Evolutionary conservation across 2,797 vertebrate species (phyloP).

Genomic region (Cyclura pinguis): DNA sequence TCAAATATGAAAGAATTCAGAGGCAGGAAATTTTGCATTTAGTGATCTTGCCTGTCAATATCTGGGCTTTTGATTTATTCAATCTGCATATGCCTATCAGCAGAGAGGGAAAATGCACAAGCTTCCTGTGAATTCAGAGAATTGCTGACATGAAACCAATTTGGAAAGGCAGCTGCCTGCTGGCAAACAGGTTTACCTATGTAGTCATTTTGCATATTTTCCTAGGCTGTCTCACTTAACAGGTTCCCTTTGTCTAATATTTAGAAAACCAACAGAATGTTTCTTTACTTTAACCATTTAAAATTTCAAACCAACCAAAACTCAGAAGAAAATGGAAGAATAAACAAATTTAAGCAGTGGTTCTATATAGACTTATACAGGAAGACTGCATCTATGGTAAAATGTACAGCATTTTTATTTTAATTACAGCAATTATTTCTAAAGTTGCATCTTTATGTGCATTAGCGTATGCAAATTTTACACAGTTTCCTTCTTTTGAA

Average conservation of each 20-base stretch:
- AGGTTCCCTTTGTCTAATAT: neutral
- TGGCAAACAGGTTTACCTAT: conserved; percentile 33
- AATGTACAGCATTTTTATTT: too few relatives aligned
- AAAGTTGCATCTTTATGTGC: too few relatives aligned
- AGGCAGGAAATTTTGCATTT: neutral
- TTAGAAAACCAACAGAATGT: neutral
- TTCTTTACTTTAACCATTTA: neutral
- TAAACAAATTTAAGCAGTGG: neutral
- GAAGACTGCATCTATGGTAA: too few relatives aligned
- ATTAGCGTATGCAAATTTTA: too few relatives aligned
- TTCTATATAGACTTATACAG: neutral
- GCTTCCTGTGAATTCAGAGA: conserved; percentile 1
- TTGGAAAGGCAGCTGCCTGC: neutral
- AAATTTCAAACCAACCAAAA: neutral
- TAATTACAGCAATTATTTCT: too few relatives aligned
- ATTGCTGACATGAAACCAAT: neutral
- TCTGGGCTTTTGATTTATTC: neutral
- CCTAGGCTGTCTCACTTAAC: neutral
- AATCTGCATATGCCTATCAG: neutral
- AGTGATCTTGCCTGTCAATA: neutral
- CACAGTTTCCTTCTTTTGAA: too few relatives aligned
- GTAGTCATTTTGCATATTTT: conserved; percentile 11
- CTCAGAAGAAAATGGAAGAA: neutral
- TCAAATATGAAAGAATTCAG: conserved; percentile 4
- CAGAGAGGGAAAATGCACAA: conserved; percentile 1